Conservation (phyloP, 2,888 invertebrate genomes). For the Chrysopilus asiliformis region DNA sequence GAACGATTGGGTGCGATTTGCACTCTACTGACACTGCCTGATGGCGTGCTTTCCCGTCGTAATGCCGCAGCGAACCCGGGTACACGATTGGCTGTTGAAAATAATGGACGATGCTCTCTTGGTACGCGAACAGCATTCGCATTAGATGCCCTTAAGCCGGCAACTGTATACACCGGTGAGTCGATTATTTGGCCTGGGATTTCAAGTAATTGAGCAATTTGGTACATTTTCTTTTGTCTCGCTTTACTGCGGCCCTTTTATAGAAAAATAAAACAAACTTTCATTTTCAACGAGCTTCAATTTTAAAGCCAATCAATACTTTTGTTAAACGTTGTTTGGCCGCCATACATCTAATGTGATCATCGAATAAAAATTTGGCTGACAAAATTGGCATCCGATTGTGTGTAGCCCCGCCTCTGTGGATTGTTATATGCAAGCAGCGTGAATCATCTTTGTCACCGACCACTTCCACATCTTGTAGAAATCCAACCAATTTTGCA, state of each 20-base stretch:
- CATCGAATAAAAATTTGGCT: conserved; percentile 94
- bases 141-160: conserved; percentile 34
- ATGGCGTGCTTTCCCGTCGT: conserved; percentile 33
- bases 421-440: conserved; percentile 85
- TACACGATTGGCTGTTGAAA: conserved; percentile 37
- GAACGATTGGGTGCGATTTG: conserved; percentile 32
- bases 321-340: conserved; percentile 80
- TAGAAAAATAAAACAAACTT: conserved; percentile 11
- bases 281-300: background rate
- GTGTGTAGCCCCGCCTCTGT: conserved; percentile 55
- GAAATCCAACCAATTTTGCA: conserved; percentile 87
- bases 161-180: conserved; percentile 28
- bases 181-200: conserved; percentile 43
- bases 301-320: conserved; percentile 37
- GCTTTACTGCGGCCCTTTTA: conserved; percentile 86
- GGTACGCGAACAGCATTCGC: conserved; percentile 24
- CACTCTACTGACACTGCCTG: conserved; percentile 28
- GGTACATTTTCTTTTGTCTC: conserved; percentile 91
- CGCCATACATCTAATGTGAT: conserved; percentile 98
- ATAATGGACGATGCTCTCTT: conserved; percentile 40
- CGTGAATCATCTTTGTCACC: conserved; percentile 96
- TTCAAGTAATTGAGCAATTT: conserved; percentile 84
- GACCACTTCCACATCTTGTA: conserved; percentile 89
- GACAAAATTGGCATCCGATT: conserved; percentile 68
- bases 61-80: conserved; percentile 47